phyloP scores from a whole-genome alignment of 2,797 vertebrate species.

The Tympanoctomys barrerae region DNA sequence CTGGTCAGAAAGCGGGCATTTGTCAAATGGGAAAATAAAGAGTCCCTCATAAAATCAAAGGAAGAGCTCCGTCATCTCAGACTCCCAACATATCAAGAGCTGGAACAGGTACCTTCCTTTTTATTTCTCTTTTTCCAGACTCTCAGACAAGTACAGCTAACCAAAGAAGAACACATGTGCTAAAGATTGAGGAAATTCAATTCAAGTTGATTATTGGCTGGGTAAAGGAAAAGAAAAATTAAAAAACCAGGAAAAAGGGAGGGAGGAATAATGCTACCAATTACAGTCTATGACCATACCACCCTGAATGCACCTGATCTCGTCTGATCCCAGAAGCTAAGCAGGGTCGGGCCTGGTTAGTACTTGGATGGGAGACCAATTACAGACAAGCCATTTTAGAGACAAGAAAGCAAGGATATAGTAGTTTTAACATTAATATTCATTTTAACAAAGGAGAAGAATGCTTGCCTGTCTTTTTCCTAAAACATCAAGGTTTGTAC shows the following conservation, averaged over 20 bases:
- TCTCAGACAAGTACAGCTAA: background rate
- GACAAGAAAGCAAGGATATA: background rate
- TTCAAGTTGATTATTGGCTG: background rate
- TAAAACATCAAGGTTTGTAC: background rate
- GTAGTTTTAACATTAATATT: background rate
- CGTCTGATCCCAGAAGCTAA: no score
- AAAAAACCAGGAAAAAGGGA: background rate
- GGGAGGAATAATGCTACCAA: background rate
- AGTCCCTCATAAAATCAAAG: conserved; percentile 90
- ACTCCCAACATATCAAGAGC: conserved; percentile 89
- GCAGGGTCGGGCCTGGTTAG: no score
- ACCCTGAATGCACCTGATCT: no score
- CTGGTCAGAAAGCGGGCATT: conserved; percentile 93
- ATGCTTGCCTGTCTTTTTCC: background rate
- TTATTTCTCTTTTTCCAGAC: background rate
- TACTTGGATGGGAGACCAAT: no score
- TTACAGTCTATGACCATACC: background rate
- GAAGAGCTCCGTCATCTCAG: conserved; percentile 89
- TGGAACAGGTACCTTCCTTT: conserved; percentile 90
- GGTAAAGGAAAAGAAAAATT: background rate
- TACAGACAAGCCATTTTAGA: background rate
- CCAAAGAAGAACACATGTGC: background rate
- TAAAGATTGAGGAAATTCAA: background rate
- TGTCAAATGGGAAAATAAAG: conserved; percentile 97
- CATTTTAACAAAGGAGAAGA: background rate